These are phyloP conservation scores for Subacronicta megacephala DNA, from an alignment of 2,888 invertebrate species.

Conservation along the genomic window DNA sequence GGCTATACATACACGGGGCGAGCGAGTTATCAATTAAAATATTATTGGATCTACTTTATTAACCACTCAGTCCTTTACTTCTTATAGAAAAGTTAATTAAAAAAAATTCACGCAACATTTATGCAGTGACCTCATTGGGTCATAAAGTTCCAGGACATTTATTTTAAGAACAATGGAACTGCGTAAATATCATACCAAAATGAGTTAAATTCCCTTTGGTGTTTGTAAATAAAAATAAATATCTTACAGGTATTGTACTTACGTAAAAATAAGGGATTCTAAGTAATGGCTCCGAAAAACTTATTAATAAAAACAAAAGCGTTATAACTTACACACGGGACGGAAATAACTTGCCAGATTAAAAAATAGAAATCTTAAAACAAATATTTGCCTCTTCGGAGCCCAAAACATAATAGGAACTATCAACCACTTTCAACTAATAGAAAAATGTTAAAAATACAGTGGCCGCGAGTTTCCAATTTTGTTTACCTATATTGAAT, in stretches of 20 bases:
- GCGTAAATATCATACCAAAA: conserved; percentile 23
- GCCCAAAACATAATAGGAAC: conserved; percentile 79
- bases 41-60: conserved; percentile 56
- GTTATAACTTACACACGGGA: conserved; percentile 58
- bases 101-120: conserved; percentile 13
- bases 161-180: conserved; percentile 4
- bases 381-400: conserved; percentile 36
- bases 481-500: conserved; percentile 58
- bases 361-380: conserved; percentile 42
- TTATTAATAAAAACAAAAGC: conserved; percentile 29
- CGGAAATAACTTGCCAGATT: conserved; percentile 58
- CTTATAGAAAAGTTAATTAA: conserved; percentile 52
- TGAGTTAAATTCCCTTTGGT: conserved; percentile 50
- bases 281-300: conserved; percentile 40
- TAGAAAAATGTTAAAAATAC: conserved; percentile 59
- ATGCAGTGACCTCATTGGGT: conserved; percentile 8
- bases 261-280: conserved; percentile 36
- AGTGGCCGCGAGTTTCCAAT: conserved; percentile 74
- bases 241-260: conserved; percentile 35
- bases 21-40: conserved; percentile 59
- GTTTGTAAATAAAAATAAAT: conserved; percentile 37
- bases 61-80: conserved; percentile 77
- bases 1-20: conserved; percentile 71
- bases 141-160: conserved; percentile 5
- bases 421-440: conserved; percentile 80